phyloP scores from a whole-genome alignment of 2,888 invertebrate genomes.

The Caenorhabditis angaria region DNA sequence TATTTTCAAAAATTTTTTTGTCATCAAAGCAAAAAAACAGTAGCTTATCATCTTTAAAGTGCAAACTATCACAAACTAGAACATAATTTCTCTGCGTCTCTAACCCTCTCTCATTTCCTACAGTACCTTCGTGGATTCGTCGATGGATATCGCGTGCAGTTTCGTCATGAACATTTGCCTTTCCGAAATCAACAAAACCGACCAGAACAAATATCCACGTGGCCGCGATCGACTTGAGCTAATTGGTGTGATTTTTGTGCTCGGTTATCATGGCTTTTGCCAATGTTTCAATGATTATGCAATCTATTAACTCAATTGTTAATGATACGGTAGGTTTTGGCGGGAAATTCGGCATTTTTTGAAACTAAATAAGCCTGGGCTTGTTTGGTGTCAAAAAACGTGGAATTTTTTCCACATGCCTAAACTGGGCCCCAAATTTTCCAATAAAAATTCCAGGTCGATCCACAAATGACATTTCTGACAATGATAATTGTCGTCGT shows the following conservation, averaged over 20 bases:
- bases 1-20: not conserved
- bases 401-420: slow-evolving; percentile 1
- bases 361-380: not conserved
- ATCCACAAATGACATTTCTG: slow-evolving; percentile 40
- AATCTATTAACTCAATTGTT: slow-evolving; percentile 43
- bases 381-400: no score
- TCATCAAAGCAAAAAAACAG: not conserved
- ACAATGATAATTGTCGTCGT: slow-evolving; percentile 41
- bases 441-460: slow-evolving; percentile 18
- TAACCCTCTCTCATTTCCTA: slow-evolving; percentile 7
- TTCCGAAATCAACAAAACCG: slow-evolving; percentile 24
- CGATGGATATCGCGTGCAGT: slow-evolving; percentile 50
- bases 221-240: slow-evolving; percentile 42
- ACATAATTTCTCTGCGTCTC: no score
- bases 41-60: not conserved
- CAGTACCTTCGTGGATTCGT: slow-evolving; percentile 51
- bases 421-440: not conserved
- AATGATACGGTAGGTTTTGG: slow-evolving; percentile 34
- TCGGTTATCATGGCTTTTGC: slow-evolving; percentile 49
- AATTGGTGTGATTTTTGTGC: slow-evolving; percentile 44
- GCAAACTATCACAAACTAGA: not conserved
- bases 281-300: slow-evolving; percentile 52
- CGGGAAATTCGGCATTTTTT: no score
- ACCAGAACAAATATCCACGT: slow-evolving; percentile 36
- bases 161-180: slow-evolving; percentile 48